Base-by-base conservation (phyloP, 2,888 invertebrate genomes). In the Trisateles emortualis region DNA sequence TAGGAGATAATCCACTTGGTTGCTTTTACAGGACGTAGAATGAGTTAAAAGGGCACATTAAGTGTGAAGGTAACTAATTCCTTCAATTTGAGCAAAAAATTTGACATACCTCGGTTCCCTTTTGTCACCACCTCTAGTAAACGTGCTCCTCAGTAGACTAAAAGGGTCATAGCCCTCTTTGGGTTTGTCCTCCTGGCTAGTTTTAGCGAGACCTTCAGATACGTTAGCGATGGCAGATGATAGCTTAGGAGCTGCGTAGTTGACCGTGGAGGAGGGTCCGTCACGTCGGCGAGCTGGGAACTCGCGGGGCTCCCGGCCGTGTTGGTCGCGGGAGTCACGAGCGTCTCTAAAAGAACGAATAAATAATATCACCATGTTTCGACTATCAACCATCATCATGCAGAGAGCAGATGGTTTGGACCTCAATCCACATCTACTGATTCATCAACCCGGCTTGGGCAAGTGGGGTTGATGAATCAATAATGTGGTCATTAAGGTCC, bases 91-190 rank as follows among this genome's bases (percentile, higher is more conserved):
- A n/a, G n/a, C n/a, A n/a, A 29, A 0, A 29, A 29, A 9, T 3
- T n/a, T 36, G 9, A 52, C 58, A 19, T 43, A 76, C 71, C 59
- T 76, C n/a, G 30, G 57, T 11, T 58, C 57, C 22, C 72, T 73
- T 35, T 73, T 74, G 52, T 78, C 81, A 41, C 77, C 77, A 41
- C 77, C 77, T 44, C 73, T 83, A 32, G 79, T 86, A 60, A 93
- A 90, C 1, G 90, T 89, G 66, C 90, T 91, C 29, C 91, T 65
- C 45, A 92, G 72, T 39, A 92, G 36, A 19, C 68, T 81, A 74
- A 90, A 83, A 0, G 91, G 93, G 48, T 93, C 93, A 46, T 91
- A 91, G 0, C 75, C 87, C 10, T 77, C 81, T 10, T 68, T 68
- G 8, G 52, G 16, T 38, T 29, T 56, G 17, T 35, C 60, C n/a